Conservation (phyloP, 2,797 vertebrate species). For the Helicolenus hilgendorfi region DNA sequence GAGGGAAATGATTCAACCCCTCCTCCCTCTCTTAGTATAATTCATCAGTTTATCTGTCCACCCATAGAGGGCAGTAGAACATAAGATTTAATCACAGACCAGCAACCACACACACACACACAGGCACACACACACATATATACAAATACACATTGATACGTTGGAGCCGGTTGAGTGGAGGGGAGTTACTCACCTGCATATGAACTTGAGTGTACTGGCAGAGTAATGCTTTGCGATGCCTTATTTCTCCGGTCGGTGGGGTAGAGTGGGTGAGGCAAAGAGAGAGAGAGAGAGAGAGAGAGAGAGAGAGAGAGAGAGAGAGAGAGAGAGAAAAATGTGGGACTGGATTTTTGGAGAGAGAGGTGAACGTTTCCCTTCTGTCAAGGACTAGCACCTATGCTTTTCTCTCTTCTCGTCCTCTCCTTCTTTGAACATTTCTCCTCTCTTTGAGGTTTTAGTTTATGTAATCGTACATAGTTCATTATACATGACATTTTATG, state of each 20-base stretch:
- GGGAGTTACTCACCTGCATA: slow-evolving; percentile 77
- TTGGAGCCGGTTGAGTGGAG: slow-evolving; percentile 45
- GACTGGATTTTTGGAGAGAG: slow-evolving; percentile 52
- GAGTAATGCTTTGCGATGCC: slow-evolving; percentile 61
- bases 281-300: background rate
- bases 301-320: slow-evolving; percentile 14
- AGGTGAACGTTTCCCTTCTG: slow-evolving; percentile 34
- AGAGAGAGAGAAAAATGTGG: slow-evolving; percentile 1
- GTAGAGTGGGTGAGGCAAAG: slow-evolving; percentile 35
- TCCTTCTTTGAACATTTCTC: background rate
- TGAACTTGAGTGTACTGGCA: slow-evolving; percentile 73
- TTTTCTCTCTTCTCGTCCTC: background rate
- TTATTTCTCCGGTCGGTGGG: slow-evolving; percentile 42
- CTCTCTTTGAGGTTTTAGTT: background rate
- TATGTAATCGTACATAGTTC: background rate
- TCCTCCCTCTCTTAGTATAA: background rate
- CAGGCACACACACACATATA: slow-evolving; percentile 12
- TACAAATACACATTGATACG: slow-evolving; percentile 11
- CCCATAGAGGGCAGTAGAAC: slow-evolving; percentile 82
- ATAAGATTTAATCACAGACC: slow-evolving; percentile 48
- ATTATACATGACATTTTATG: background rate
- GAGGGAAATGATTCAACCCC: slow-evolving; percentile 23
- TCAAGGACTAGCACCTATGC: slow-evolving; percentile 6
- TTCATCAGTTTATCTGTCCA: background rate
- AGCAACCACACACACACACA: slow-evolving; percentile 14